Evolutionary conservation across 1,140 invertebrate species (phyloP), one percentile per base, ranked within the genome.

Genomic region (Apis florea): DNA sequence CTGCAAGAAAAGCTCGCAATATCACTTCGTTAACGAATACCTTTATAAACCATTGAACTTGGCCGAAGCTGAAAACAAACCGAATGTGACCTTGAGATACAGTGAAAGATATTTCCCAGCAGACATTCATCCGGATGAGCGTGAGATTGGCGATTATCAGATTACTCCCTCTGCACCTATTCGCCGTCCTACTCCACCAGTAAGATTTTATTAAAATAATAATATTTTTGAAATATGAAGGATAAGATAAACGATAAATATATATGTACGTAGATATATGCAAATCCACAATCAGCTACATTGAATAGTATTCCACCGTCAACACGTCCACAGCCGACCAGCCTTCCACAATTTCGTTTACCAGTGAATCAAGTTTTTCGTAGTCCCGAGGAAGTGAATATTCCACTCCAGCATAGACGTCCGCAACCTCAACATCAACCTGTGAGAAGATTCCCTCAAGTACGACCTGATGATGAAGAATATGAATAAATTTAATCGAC

Each of bases 21-120:
- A 96, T 90, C 97, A 98, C 89, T 98, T 98, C 89, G 97, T 98
- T 69, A 98, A 98, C 91, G 97, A 98, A 80, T 98, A 97, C 91
- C 94, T 98, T 15, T 98, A 98, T 94, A 96, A 97, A 89, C 97
- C 97, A 9, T 94, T 98, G 87, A 97, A 98, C 90, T 94, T 96
- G 54, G 96, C 97, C 86, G 97, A 98, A 92, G 96, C 96, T 26
- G 95, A 97, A 86, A 95, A 94, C 58, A 97, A 96, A 86, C 96
- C 96, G 2, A 98, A 98, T 91, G 96, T 97, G 9, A 96, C 96
- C 3, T 92, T 97, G 59, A 95, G 96, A 88, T 98, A 98, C 94
- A 97, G 97, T 67, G 97, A 98, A 88, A 95, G 97, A 81, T 97
- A 96, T 89, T 97, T 96, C 91, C 96, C 96, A 2, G 94, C 96